Base-by-base conservation (phyloP, 1,140 invertebrate genomes). In the Bombyx mandarina region DNA sequence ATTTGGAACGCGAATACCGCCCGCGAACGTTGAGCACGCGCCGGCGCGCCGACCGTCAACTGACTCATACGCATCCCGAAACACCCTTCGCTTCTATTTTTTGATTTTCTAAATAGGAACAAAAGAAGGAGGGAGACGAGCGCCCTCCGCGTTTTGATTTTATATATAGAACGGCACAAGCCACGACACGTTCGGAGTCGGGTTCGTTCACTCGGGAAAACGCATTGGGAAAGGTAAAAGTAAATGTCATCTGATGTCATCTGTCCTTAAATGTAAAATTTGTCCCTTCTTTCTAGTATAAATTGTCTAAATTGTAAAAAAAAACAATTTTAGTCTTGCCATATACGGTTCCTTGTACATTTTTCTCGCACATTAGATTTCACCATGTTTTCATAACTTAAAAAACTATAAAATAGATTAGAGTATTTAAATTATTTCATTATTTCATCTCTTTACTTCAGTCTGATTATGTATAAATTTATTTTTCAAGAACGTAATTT, bases 61-160 rank as follows among this genome's bases (percentile, higher is more conserved):
- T 86, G 82, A 83, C 77, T 86, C 82, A 84, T 56, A 66, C 75
- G 62, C 75, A 74, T 76, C 73, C 74, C 62, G 63, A 73, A 75
- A 77, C 77, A 77, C 78, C 78, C 75, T 80, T 72, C 74, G 59
- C 61, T 63, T 86, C 82, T 86, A 86, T 86, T 86, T 86, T 82
- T 78, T 73, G 77, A 77, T 68, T 58, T 69, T 75, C 71, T 71
- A 73, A 86, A 86, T 76, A 82, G 73, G 78, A 86, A 86, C 82
- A 86, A 86, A 86, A 86, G 76, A 76, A 80, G 77, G 66, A 76
- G 76, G 78, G 75, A 79, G 65, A 22, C 73, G 72, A 72, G 75
- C 82, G 77, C 81, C 79, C 82, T 83, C 75, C 58, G 50, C 57
- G 52, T 44, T 61, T 62, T 54, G 43, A 63, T 45, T 71, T 68